Evolutionary conservation across 2,888 invertebrate genomes (phyloP).

Genomic region (Yponomeuta sedellus): DNA sequence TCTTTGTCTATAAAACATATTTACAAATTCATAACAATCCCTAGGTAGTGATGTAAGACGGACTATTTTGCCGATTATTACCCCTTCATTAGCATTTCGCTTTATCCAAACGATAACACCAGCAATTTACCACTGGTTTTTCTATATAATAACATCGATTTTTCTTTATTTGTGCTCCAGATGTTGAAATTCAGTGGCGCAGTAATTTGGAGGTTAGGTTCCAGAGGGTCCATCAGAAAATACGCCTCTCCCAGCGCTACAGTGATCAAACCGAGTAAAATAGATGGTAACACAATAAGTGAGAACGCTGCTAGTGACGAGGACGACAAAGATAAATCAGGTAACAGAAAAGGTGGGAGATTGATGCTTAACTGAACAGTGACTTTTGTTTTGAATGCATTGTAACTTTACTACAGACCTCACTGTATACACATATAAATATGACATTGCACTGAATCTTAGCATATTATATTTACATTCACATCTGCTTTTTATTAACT

Average conservation of each 20-base stretch:
- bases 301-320: constrained; percentile 25
- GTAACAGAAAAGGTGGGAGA: constrained; percentile 25
- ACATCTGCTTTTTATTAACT: no score
- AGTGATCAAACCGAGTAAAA: constrained; percentile 82
- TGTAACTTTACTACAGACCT: neutral
- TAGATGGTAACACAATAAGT: constrained; percentile 34
- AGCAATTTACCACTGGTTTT: neutral
- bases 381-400: neutral
- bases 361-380: neutral
- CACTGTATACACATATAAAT: no score
- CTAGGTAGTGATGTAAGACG: constrained; percentile 57
- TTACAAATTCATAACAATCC: neutral
- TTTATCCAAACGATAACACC: no score
- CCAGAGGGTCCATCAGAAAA: constrained; percentile 48
- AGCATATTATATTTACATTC: no score
- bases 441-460: no score
- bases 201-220: constrained; percentile 72
- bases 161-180: constrained; percentile 34
- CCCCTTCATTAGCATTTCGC: constrained; percentile 19
- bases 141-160: neutral
- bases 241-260: constrained; percentile 84
- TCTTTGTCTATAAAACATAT: neutral
- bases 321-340: constrained; percentile 35
- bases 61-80: constrained; percentile 29
- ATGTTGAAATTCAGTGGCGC: constrained; percentile 70